Evolutionary conservation across 2,113 vertebrate species (phyloP).

Genomic region (Lepisosteus osseus): DNA sequence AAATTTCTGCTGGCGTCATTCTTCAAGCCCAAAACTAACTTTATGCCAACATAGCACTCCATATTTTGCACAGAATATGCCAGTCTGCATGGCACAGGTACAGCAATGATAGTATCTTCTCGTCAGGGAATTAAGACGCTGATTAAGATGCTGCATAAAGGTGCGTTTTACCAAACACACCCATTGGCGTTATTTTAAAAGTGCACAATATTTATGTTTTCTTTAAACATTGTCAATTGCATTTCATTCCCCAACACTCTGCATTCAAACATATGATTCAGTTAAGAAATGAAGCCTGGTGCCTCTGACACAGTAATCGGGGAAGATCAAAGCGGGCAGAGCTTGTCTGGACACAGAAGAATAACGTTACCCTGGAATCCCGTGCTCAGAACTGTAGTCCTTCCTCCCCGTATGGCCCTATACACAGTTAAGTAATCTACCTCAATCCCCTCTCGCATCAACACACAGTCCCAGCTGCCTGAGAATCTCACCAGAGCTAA

Average conservation of each 20-base stretch:
- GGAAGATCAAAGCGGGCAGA: background rate
- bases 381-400: background rate
- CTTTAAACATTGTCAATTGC: background rate
- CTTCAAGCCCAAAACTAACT: too few species aligned
- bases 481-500: background rate
- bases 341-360: background rate
- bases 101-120: too few species aligned
- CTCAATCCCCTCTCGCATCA: constrained; percentile 1
- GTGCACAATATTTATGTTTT: too few species aligned
- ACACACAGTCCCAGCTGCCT: background rate
- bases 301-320: background rate
- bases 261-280: background rate
- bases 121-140: too few species aligned
- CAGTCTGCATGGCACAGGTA: too few species aligned
- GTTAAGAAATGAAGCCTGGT: background rate
- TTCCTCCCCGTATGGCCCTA: background rate
- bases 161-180: background rate
- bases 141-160: too few species aligned
- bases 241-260: background rate
- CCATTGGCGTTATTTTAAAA: background rate
- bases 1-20: too few species aligned
- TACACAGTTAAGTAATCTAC: constrained; percentile 21
- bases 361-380: background rate
- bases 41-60: too few species aligned
- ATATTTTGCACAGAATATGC: too few species aligned